phyloP scores from a whole-genome alignment of 1,140 invertebrate species.

The Lucilia cuprina region DNA sequence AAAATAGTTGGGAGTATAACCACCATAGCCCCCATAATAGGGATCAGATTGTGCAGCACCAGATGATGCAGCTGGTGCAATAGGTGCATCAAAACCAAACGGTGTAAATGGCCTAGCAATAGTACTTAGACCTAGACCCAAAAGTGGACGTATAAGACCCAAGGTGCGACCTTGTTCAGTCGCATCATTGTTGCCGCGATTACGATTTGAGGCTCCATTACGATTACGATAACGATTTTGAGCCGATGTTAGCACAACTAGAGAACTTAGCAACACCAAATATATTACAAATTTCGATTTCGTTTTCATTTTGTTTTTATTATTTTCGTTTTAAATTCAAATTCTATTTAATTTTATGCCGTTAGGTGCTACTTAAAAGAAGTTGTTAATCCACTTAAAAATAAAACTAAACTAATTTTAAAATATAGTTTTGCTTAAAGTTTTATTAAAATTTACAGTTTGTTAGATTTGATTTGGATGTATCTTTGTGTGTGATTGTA shows the following conservation, averaged over 20 bases:
- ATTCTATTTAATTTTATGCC: neutral
- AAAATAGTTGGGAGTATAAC: constrained; percentile 37
- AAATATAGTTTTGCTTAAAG: neutral
- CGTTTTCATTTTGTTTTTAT: neutral
- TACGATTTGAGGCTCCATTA: neutral
- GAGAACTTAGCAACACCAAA: neutral
- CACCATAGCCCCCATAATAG: constrained; percentile 34
- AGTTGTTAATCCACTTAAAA: neutral
- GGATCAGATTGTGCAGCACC: constrained; percentile 38
- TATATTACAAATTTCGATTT: neutral
- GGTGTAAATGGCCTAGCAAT: constrained; percentile 29
- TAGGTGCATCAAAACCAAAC: constrained; percentile 18
- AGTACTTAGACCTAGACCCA: constrained; percentile 39
- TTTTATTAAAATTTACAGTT: neutral
- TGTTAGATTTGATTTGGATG: neutral
- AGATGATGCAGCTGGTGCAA: neutral
- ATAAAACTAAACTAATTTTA: neutral
- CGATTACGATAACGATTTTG: neutral
- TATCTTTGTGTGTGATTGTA: neutral
- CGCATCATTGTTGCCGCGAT: neutral
- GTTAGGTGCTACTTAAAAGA: neutral
- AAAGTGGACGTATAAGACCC: constrained; percentile 49
- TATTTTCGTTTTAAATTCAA: neutral
- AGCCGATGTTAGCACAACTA: neutral
- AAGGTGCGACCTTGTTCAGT: constrained; percentile 48